Conservation (phyloP, 2,888 invertebrate genomes). For the Phasia obesa region DNA sequence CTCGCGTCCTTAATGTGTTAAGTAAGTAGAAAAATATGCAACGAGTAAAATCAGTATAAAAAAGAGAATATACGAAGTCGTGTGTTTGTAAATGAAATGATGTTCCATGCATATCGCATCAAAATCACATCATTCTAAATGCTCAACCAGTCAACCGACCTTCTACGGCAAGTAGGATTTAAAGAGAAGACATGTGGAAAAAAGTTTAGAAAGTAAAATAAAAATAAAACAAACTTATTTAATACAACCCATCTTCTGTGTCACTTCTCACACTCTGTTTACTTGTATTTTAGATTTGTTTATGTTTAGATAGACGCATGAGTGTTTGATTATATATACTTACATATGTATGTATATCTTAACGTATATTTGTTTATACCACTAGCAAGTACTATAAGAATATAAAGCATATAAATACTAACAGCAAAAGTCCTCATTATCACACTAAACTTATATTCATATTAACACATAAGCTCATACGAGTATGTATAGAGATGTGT, state of each 20-base stretch:
- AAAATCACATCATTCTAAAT: constrained; percentile 52
- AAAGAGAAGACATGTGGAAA: constrained; percentile 20
- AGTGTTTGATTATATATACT: no score
- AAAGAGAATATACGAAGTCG: constrained; percentile 3
- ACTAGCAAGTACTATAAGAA: constrained; percentile 46
- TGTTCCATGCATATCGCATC: constrained; percentile 49
- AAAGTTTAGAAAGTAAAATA: constrained; percentile 23
- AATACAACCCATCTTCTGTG: constrained; percentile 53
- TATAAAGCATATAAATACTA: constrained; percentile 64
- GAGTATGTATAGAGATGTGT: not conserved
- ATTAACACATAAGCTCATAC: constrained; percentile 9
- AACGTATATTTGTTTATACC: constrained; percentile 38
- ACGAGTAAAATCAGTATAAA: constrained; percentile 40
- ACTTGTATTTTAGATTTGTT: constrained; percentile 55
- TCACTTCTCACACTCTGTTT: constrained; percentile 66
- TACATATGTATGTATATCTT: not conserved
- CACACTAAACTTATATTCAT: constrained; percentile 49
- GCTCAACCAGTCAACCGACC: constrained; percentile 32
- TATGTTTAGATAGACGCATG: not conserved
- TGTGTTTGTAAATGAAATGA: constrained; percentile 26
- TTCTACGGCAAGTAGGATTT: constrained; percentile 8
- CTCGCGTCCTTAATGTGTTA: constrained; percentile 63
- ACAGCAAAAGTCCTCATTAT: constrained; percentile 67
- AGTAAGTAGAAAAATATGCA: constrained; percentile 69
- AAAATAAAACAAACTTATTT: constrained; percentile 43